Evolutionary conservation across 2,888 invertebrate species (phyloP).

Genomic region (Arrhopalites spinosus): DNA sequence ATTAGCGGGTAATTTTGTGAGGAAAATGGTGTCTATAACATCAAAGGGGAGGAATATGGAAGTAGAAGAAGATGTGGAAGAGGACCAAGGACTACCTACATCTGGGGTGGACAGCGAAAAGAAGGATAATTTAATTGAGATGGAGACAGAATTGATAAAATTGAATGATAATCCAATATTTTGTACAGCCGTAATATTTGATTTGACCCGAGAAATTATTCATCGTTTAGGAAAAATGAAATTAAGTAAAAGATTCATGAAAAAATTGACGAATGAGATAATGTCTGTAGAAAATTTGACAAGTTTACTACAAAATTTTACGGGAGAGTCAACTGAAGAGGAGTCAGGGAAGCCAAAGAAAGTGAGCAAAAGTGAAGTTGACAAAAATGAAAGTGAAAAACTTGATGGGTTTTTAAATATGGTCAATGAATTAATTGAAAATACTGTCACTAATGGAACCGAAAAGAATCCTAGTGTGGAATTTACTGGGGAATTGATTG

Average conservation of each 20-base stretch:
- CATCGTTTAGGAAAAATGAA: constrained; percentile 46
- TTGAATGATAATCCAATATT: constrained; percentile 32
- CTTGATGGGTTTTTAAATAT: constrained; percentile 27
- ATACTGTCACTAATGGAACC: neutral
- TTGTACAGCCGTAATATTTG: constrained; percentile 46
- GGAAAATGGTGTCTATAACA: neutral
- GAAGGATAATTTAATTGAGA: neutral
- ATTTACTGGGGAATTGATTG: constrained; percentile 39
- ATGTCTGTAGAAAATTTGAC: constrained; percentile 18
- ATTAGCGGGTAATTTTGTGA: constrained; percentile 29
- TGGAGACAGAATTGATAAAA: neutral
- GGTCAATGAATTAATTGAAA: constrained; percentile 40
- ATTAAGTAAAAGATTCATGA: constrained; percentile 32
- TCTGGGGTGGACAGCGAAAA: neutral
- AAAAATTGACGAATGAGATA: constrained; percentile 20
- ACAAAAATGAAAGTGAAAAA: neutral
- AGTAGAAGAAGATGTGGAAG: neutral
- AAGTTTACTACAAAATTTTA: constrained; percentile 26
- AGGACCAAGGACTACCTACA: neutral
- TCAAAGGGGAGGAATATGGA: neutral
- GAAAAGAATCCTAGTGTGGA: constrained; percentile 6
- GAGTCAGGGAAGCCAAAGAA: neutral
- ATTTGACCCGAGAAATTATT: constrained; percentile 41
- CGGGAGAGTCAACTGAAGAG: neutral
- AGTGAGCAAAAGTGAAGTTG: neutral